A percentile compares a stretch with the other conserved stretches of the same genome.
Evolutionary conservation across 1,140 invertebrate species (phyloP).

Genomic region (Papilio polyxenes): DNA sequence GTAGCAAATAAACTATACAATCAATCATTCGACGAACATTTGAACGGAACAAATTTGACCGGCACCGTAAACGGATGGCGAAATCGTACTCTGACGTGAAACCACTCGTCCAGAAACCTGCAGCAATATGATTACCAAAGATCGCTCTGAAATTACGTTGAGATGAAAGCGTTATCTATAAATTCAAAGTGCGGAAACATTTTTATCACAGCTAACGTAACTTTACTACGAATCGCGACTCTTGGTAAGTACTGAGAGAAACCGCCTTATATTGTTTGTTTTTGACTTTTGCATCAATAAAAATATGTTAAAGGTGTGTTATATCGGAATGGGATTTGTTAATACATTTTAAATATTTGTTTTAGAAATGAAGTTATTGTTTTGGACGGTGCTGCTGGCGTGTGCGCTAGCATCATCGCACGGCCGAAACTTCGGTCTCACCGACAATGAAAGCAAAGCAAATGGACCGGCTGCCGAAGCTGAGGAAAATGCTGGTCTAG

Average conservation of each 20-base stretch:
- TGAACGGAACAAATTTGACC: constrained; percentile 69
- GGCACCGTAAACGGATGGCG: constrained; percentile 68
- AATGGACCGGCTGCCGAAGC: constrained; percentile 27
- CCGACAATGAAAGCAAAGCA: constrained; percentile 53
- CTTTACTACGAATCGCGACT: constrained; percentile 53
- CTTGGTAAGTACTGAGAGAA: constrained; percentile 47
- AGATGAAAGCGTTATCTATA: constrained; percentile 78
- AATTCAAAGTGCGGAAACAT: constrained; percentile 66
- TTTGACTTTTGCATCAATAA: background rate
- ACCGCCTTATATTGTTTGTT: background rate
- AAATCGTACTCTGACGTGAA: constrained; percentile 58
- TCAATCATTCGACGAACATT: constrained; percentile 48
- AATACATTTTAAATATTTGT: constrained; percentile 39
- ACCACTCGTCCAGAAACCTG: constrained; percentile 75
- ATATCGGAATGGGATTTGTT: background rate
- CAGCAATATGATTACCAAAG: constrained; percentile 74
- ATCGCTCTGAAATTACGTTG: constrained; percentile 67
- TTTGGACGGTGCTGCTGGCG: constrained; percentile 56
- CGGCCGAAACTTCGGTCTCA: constrained; percentile 59
- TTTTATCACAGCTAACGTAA: constrained; percentile 64
- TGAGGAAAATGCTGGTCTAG: constrained; percentile 2
- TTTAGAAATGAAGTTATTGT: constrained; percentile 71
- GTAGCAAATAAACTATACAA: constrained; percentile 39
- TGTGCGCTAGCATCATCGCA: constrained; percentile 53
- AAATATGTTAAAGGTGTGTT: background rate